Conservation (phyloP, 1,140 invertebrate species). For the Phortica variegata region DNA sequence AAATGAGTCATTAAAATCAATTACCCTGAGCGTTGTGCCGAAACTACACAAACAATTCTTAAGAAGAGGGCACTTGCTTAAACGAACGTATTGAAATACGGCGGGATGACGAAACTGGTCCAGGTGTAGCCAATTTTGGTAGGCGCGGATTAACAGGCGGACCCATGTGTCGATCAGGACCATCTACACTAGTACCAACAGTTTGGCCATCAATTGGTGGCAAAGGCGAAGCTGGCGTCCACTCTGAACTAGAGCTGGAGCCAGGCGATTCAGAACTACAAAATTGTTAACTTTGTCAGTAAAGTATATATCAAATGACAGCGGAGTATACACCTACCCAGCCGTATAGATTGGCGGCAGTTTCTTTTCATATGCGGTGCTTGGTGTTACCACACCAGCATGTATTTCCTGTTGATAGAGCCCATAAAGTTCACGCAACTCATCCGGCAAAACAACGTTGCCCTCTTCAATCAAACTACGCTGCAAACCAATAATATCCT, state of each 20-base stretch:
- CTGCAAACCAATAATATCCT: constrained; percentile 89
- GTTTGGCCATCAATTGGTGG: constrained; percentile 39
- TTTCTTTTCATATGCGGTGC: constrained; percentile 46
- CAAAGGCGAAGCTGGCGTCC: constrained; percentile 51
- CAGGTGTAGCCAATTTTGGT: constrained; percentile 33
- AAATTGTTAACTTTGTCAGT: neutral
- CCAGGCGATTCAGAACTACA: constrained; percentile 50
- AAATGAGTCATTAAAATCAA: too few species aligned
- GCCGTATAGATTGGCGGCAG: constrained; percentile 54
- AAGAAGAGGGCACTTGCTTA: constrained; percentile 34
- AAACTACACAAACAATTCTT: too few species aligned
- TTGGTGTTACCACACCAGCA: constrained; percentile 60
- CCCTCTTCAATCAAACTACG: constrained; percentile 79
- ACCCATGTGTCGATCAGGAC: constrained; percentile 49
- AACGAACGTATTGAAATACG: constrained; percentile 30
- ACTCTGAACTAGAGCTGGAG: constrained; percentile 55
- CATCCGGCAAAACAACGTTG: constrained; percentile 69
- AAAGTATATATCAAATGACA: neutral
- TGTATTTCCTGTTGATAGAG: constrained; percentile 85
- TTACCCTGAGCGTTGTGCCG: too few species aligned
- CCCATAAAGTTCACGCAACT: constrained; percentile 80
- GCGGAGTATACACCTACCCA: constrained; percentile 30
- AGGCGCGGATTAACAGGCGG: constrained; percentile 47
- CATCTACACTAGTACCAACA: constrained; percentile 26
- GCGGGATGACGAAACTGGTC: constrained; percentile 9